A percentile compares a stretch with the other conserved stretches of the same genome.
Conservation (phyloP, 2,888 invertebrate genomes). For the Trichopoda pennipes region DNA sequence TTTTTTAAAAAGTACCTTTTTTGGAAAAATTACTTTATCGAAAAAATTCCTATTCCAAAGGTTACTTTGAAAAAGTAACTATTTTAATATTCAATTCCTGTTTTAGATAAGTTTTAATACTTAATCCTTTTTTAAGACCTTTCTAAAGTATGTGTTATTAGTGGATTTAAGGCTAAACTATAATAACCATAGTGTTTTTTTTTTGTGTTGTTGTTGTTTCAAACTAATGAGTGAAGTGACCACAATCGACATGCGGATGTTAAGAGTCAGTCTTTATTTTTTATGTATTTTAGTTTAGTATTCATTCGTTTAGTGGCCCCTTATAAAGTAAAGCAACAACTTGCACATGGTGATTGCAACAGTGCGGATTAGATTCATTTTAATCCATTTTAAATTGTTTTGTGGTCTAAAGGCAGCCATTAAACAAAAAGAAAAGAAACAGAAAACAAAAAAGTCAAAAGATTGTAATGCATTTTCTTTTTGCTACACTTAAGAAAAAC, state of each 20-base stretch:
- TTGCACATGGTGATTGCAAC: slow-evolving; percentile 23
- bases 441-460: slow-evolving; percentile 30
- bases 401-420: slow-evolving; percentile 42
- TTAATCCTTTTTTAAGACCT: too few relatives aligned
- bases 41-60: too few relatives aligned
- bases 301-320: slow-evolving; percentile 25
- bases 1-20: neutral
- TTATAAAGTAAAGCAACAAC: slow-evolving; percentile 14
- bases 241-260: slow-evolving; percentile 59
- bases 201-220: slow-evolving; percentile 50
- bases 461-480: slow-evolving; percentile 31
- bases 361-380: slow-evolving; percentile 62
- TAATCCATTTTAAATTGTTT: slow-evolving; percentile 53
- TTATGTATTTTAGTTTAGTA: slow-evolving; percentile 64
- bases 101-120: too few relatives aligned
- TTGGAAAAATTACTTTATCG: too few relatives aligned
- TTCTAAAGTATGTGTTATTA: too few relatives aligned
- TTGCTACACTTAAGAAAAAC: slow-evolving; percentile 41
- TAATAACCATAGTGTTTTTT: neutral
- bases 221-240: slow-evolving; percentile 55
- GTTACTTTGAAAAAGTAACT: too few relatives aligned
- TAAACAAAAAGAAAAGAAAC: slow-evolving; percentile 15
- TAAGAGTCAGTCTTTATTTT: slow-evolving; percentile 9
- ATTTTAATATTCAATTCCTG: too few relatives aligned
- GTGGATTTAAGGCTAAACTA: too few relatives aligned